Base-by-base conservation (phyloP, 53 echinoderm and acorn worm genomes). In the Arbacia lixula region DNA sequence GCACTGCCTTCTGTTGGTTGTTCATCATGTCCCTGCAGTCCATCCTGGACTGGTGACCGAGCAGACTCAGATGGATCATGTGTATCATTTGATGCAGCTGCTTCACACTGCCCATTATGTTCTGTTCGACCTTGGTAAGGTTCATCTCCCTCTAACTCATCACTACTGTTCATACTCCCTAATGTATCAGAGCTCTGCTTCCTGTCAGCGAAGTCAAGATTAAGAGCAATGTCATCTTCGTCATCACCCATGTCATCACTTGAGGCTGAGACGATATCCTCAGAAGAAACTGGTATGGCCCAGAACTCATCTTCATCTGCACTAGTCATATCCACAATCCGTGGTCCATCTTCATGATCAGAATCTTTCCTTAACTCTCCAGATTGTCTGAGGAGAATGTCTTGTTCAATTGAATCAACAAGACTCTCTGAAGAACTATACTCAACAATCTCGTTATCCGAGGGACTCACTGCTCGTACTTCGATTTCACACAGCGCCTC, bases 261-360 rank as follows among this genome's bases (percentile, higher is more conserved):
- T 26, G 79, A 78, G 28, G 79, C 79, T 60, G 60, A 36, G 27
- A 78, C 28, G 39, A 78, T 78, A 60, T 78, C 79, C 31, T 57
- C 58, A 3, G 79, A 78, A 27, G 79, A 78, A 2, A 78, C 79
- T 37, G 79, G 79, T 41, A 78, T 78, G 31, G 79, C 79, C 79
- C 79, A 78, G 42, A 78, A 78, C 39, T 78, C 79, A 60, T 78
- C 79, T 21, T 78, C 79, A 60, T 78, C 79, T 38, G 79, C 79
- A 60, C 60, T 60, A 0, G 79, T 60, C 79, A 78, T 60, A 60
- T 78, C 79, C 38, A 78, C 79, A 37, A 78, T 28, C 39, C 79
- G 57, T 55, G 79, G 79, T 78, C 79, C 79, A 38, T 40, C 27
- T 25, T 39, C 60, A 78, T 78, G 24, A 3, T 41, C 61, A 25